These are phyloP conservation scores for Aphelocoma coerulescens DNA, from an alignment of 2,113 vertebrate species.

Conservation along the genomic window DNA sequence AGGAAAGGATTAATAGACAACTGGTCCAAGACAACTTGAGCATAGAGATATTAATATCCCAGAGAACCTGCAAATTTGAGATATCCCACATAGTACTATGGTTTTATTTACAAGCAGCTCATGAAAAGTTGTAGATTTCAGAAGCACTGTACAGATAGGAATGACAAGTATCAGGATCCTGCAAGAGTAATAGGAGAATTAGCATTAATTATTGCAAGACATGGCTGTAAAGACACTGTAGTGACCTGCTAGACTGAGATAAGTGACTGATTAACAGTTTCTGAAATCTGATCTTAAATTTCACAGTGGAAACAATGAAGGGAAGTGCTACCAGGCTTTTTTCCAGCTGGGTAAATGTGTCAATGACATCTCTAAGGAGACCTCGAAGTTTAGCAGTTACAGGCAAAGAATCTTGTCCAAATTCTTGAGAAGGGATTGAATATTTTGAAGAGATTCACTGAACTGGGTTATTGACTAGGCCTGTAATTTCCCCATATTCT, in stretches of 20 bases:
- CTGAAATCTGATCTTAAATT: neutral
- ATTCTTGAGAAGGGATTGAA: neutral
- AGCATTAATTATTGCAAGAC: conserved; percentile 13
- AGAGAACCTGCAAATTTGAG: neutral
- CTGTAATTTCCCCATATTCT: neutral
- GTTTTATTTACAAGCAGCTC: neutral
- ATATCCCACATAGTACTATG: neutral
- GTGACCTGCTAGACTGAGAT: neutral
- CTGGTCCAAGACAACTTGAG: neutral
- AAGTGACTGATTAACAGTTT: neutral
- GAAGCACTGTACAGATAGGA: neutral
- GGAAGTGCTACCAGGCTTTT: neutral
- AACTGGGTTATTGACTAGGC: neutral
- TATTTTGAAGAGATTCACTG: neutral
- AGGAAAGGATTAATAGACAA: neutral
- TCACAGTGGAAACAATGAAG: neutral
- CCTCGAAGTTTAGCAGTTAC: neutral
- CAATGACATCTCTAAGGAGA: neutral
- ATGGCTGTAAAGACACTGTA: neutral
- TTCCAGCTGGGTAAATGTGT: neutral
- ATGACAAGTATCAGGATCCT: neutral
- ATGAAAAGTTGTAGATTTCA: neutral
- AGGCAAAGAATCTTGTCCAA: neutral
- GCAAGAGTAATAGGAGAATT: neutral
- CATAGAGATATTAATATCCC: neutral